phyloP scores from a whole-genome alignment of 2,113 vertebrate genomes.

The Deroptyus accipitrinus region DNA sequence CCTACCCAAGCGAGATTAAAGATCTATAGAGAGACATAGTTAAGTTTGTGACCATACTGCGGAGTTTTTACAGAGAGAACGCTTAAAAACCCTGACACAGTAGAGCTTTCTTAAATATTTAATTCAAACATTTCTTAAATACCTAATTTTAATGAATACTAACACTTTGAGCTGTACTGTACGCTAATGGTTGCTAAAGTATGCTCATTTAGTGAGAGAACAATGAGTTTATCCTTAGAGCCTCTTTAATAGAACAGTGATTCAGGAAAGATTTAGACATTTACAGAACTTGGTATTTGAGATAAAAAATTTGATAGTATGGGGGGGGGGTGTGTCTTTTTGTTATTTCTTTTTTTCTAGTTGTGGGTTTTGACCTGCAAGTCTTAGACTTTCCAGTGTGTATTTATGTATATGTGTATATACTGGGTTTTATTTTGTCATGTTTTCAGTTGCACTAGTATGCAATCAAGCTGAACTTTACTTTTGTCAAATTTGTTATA shows the following conservation, averaged over 20 bases:
- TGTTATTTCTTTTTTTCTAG: slow-evolving; percentile 37
- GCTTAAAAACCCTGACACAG: neutral
- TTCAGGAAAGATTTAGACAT: neutral
- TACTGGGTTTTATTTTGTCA: slow-evolving; percentile 36
- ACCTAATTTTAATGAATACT: neutral
- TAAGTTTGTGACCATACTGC: neutral
- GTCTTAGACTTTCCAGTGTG: slow-evolving; percentile 18
- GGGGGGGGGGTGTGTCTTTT: no score
- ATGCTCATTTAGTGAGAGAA: slow-evolving; percentile 2
- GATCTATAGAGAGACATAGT: neutral
- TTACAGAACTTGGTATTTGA: neutral
- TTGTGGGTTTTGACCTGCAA: slow-evolving; percentile 53
- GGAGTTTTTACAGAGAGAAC: neutral
- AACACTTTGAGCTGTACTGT: slow-evolving; percentile 7
- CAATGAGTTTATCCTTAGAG: neutral
- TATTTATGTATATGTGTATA: neutral
- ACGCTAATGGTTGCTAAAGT: slow-evolving; percentile 41
- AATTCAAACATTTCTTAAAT: neutral
- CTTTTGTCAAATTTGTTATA: slow-evolving; percentile 50
- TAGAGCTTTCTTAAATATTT: neutral
- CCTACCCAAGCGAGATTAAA: neutral
- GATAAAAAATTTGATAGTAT: neutral
- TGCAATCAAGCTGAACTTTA: slow-evolving; percentile 54
- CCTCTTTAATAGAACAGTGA: neutral
- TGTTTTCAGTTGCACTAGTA: slow-evolving; percentile 60